A percentile compares a stretch with the other conserved stretches of the same genome.
phyloP scores from a whole-genome alignment of 2,888 invertebrate species.

The Andricus quercusramuli region DNA sequence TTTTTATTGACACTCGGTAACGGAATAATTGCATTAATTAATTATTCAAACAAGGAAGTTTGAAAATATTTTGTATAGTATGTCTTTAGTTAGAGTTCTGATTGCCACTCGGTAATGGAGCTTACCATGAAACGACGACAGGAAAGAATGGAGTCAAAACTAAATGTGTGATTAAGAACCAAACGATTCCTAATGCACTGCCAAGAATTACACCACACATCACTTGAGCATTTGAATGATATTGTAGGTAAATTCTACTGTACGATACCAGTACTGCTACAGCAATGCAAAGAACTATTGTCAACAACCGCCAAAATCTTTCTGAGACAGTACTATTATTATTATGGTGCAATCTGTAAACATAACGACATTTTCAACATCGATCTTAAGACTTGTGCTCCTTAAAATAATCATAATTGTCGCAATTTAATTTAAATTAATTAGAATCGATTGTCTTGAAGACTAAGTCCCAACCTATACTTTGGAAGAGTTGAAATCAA shows the following conservation, averaged over 20 bases:
- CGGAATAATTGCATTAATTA: constrained; percentile 42
- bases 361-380: background rate
- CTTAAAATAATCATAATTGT: background rate
- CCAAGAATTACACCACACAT: constrained; percentile 89
- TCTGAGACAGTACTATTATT: constrained; percentile 89
- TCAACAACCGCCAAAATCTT: constrained; percentile 85
- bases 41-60: background rate
- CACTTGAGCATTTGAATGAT: constrained; percentile 92
- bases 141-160: constrained; percentile 92
- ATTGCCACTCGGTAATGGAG: constrained; percentile 60
- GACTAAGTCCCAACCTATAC: too few species aligned
- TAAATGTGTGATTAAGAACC: constrained; percentile 90
- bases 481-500: too few species aligned
- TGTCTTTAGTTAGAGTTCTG: background rate
- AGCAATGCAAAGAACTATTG: constrained; percentile 82
- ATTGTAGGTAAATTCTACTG: constrained; percentile 91
- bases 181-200: constrained; percentile 85
- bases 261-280: constrained; percentile 83
- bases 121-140: constrained; percentile 91
- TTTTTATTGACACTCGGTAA: constrained; percentile 17
- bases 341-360: constrained; percentile 88
- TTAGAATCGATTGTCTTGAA: too few species aligned
- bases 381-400: background rate
- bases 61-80: background rate
- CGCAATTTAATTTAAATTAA: too few species aligned